Evolutionary conservation across 2,888 invertebrate genomes (phyloP), one percentile per base, ranked within the genome.

Genomic region (Marasmarcha lunaedactyla): DNA sequence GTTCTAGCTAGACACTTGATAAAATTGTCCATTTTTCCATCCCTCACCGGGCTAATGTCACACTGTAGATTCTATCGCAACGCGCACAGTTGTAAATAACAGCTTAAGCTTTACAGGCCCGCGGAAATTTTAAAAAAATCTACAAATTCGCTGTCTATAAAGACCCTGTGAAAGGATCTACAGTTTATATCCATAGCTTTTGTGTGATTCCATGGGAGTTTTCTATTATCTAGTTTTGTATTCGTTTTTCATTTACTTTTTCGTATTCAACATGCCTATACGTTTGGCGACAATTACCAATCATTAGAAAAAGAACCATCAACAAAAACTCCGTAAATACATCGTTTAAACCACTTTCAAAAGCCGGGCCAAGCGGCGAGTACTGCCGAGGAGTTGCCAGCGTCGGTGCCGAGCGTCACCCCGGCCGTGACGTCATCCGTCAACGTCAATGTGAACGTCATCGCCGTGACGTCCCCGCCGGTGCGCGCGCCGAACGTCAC

Each of bases 401-500:
- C 30, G 30, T 9, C 25, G 25, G 25, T 25, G 5, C 9, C 25
- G 5, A 9, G 6, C 25, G 25, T 9, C 25, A 6, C 25, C 25
- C n/a, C 11, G 9, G 6, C 30, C 6, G 30, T 30, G 9, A n/a
- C 30, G n/a, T 9, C 30, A 4, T 4, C 34, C 55, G 45, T 46
- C 57, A 43, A 48, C 52, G 46, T 39, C 48, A 46, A 45, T 44
- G 40, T 40, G 35, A 41, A 38, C 25, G 26, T 39, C 37, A 33
- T 35, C 50, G 36, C 45, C 52, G 41, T 54, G 46, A 50, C 57
- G 41, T 42, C 48, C 37, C 40, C 44, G 26, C 47, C 57, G 65
- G 88, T 87, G 64, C 88, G 88, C 64, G 88, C 88, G 62, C 88
- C 88, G 60, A 88, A 88, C 78, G 88, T 88, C 45, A 88, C 88